Conservation (phyloP, 2,797 vertebrate genomes). For the Tamandua tetradactyla region DNA sequence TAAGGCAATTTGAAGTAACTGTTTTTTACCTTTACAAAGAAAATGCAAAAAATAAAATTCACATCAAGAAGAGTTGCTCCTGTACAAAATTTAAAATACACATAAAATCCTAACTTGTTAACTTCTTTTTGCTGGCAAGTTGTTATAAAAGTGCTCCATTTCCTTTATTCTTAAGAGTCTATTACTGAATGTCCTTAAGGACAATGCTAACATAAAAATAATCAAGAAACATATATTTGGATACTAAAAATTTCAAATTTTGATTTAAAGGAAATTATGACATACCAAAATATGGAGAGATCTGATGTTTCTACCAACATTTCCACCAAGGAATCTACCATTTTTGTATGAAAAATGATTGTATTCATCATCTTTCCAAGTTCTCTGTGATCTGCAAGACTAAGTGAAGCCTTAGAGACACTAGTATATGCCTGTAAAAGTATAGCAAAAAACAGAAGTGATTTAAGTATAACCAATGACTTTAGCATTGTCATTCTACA, state of each 20-base stretch:
- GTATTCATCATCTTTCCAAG: no score
- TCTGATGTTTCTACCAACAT: no score
- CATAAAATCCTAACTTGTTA: background rate
- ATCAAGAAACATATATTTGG: background rate
- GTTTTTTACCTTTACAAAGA: constrained; percentile 36
- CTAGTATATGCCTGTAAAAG: background rate
- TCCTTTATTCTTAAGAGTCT: background rate
- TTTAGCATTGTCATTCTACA: background rate
- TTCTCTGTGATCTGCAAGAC: background rate
- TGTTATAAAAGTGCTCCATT: background rate
- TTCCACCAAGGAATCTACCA: no score
- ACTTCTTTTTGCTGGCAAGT: constrained; percentile 3
- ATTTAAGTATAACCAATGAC: constrained; percentile 6
- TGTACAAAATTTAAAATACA: constrained; percentile 30
- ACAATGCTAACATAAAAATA: constrained; percentile 2
- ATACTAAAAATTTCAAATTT: constrained; percentile 16
- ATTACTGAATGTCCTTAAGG: constrained; percentile 39
- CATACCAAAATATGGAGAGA: constrained; percentile 81
- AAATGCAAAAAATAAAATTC: constrained; percentile 43
- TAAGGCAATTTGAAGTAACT: background rate
- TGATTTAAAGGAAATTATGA: constrained; percentile 63
- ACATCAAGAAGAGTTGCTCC: constrained; percentile 16
- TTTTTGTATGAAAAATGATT: background rate
- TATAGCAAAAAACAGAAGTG: constrained; percentile 45
- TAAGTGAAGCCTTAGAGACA: no score